Percentiles rank a stretch among this genome's conserved stretches.
Evolutionary conservation across 2,888 invertebrate genomes (phyloP).

Genomic region (Drepana falcataria): DNA sequence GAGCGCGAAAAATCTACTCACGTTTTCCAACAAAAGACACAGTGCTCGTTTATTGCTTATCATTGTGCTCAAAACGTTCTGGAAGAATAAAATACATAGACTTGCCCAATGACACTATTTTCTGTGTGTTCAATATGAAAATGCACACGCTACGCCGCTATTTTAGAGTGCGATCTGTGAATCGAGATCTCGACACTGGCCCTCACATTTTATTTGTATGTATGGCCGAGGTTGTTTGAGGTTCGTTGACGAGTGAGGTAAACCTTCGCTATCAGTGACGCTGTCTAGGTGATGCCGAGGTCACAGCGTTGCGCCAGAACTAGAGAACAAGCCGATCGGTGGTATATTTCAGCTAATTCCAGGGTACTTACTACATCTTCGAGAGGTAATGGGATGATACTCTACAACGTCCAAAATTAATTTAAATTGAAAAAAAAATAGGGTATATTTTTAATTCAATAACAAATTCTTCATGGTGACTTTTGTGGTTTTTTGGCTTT

Average conservation of each 20-base stretch:
- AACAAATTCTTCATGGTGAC: no score
- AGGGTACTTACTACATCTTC: no score
- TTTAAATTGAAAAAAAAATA: no score
- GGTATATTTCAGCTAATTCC: no score
- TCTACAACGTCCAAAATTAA: no score
- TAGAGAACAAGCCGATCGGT: not conserved
- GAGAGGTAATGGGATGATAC: no score
- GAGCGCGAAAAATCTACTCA: constrained; percentile 11
- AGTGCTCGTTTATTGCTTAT: constrained; percentile 1
- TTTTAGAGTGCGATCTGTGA: constrained; percentile 30
- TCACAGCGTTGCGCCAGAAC: not conserved
- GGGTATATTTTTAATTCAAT: no score
- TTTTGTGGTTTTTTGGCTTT: no score
- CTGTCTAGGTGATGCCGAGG: not conserved
- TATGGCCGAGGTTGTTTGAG: constrained; percentile 7
- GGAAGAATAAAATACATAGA: not conserved
- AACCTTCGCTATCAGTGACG: not conserved
- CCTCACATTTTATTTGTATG: constrained; percentile 31
- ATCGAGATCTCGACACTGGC: constrained; percentile 27
- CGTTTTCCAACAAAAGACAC: constrained; percentile 28
- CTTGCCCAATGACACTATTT: constrained; percentile 12
- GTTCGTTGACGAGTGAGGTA: constrained; percentile 1
- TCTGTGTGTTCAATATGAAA: constrained; percentile 16
- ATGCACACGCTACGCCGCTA: constrained; percentile 17
- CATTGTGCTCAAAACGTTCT: not conserved